Evolutionary conservation across 2,888 invertebrate species (phyloP), one percentile per base, ranked within the genome.

Genomic region (Eubasilissa splendida): DNA sequence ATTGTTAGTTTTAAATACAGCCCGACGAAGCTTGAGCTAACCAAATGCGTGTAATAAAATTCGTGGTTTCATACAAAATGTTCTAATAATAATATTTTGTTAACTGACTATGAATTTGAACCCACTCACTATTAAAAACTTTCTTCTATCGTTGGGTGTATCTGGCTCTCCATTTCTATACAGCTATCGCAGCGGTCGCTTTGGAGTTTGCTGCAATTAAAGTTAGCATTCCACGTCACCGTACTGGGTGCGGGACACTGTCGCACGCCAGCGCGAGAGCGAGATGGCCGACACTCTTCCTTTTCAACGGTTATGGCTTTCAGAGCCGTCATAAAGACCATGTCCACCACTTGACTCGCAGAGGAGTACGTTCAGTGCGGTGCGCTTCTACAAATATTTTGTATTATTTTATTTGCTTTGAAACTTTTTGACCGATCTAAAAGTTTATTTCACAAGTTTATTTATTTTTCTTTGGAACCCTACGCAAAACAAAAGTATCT

Each of bases 241-340:
- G 10, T 71, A 31, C 53, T 66, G 9, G 42, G 9, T 42, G 33
- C 22, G 22, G 22, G 22, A 66, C 50, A 33, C 11, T 2, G n/a
- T 10, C 33, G 8, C 3, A 68, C 33, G 31, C 14, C 53, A n/a
- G 71, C 22, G 22, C 54, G 12, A 2, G 68, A 22, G 2, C 54
- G 71, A 9, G 71, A 54, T 54, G 54, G 71, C 14, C 14, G 31
- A 68, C 68, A 68, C 68, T 53, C 53, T 54, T 54, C 71, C 71
- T 33, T 54, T 54, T 71, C 71, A 22, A 22, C 53, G 12, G 58
- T 74, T 59, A 74, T 58, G n/a, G 74, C 74, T 50, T 74, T 74
- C 59, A 58, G 74, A 74, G 42, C 31, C 52, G 50, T 59, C 74
- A 59, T 74, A 74, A 74, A 59, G 74, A 74, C 74, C 33, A n/a